Base-by-base conservation (phyloP, 1,140 invertebrate species). In the Schmidtea mediterranea region DNA sequence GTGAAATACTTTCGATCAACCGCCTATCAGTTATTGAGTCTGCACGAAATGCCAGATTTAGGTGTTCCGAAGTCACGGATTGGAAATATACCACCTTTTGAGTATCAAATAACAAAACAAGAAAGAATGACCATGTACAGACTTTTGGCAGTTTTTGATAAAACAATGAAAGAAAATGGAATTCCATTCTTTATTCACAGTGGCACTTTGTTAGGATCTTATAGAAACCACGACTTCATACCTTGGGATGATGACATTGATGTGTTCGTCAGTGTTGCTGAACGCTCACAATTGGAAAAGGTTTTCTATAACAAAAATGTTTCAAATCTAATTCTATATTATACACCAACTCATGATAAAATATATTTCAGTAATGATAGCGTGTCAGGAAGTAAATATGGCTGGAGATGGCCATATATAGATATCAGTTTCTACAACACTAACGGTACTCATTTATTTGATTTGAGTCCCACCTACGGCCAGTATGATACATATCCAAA, bases 201-300 rank as follows among this genome's bases (percentile, higher is more conserved):
- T 5, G 59, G 59, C 0, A 54, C 53, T 0, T 48, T 59, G n/a
- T 46, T 61, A 2, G 59, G 59, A 12, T 48, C 55, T 16, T 53
- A 54, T 45, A 51, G 58, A 6, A 57, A 59, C 48, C 54, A 54
- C 40, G 57, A 54, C 19, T 15, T 56, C 13, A 55, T 61, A 38
- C 59, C 59, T 1, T 61, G 59, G 59, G 59, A 61, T 52, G 59
- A 61, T 46, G 59, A 61, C 49, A 51, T 59, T n/a, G 59, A 61
- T 49, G 47, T 61, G 15, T 51, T 58, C 24, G 46, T 58, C 5
- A 54, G 52, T 43, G 10, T 19, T 13, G 2, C 15, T 21, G 22
- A 45, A 22, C 19, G 15, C 3, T 13, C 19, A 6, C 21, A 21
- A 13, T 13, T 45, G 10, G 15, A 15, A 5, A 45, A 21, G n/a